phyloP scores from a whole-genome alignment of 2,113 vertebrate species.

The Upupa epops region DNA sequence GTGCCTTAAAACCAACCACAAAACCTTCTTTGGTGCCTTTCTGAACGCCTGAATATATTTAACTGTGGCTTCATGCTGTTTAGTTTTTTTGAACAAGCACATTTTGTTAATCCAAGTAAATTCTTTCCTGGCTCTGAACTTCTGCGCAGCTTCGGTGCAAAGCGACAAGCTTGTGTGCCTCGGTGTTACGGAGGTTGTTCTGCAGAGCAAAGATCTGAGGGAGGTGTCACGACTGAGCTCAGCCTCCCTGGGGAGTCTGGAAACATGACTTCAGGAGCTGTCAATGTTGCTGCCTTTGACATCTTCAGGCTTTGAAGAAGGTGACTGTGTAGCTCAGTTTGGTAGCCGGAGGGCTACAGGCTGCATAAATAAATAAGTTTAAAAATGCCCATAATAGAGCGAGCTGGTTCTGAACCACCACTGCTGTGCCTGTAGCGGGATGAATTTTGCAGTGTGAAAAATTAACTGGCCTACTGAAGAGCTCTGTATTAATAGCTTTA shows the following conservation, averaged over 20 bases:
- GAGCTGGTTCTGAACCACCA: not conserved
- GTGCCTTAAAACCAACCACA: not conserved
- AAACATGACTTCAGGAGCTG: not conserved
- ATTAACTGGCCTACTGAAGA: not conserved
- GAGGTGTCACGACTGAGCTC: not conserved
- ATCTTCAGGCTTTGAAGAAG: not conserved
- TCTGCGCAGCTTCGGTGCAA: not conserved
- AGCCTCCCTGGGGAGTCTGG: not conserved
- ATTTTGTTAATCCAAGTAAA: not conserved
- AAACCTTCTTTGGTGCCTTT: not conserved
- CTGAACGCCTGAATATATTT: not conserved
- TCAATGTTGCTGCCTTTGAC: not conserved
- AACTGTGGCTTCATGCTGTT: not conserved
- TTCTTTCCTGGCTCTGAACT: not conserved
- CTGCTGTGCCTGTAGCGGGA: not conserved
- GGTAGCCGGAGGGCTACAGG: not conserved
- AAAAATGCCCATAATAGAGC: not conserved
- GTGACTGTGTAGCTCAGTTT: not conserved
- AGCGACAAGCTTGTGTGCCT: not conserved
- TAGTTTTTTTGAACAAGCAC: not conserved
- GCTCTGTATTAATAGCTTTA: not conserved
- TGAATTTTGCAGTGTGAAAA: not conserved
- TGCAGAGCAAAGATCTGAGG: not conserved
- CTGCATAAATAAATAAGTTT: not conserved
- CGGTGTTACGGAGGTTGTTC: not conserved